Evolutionary conservation across 2,113 vertebrate species (phyloP), one percentile per base, ranked within the genome.

Genomic region (Bathybates hornii): DNA sequence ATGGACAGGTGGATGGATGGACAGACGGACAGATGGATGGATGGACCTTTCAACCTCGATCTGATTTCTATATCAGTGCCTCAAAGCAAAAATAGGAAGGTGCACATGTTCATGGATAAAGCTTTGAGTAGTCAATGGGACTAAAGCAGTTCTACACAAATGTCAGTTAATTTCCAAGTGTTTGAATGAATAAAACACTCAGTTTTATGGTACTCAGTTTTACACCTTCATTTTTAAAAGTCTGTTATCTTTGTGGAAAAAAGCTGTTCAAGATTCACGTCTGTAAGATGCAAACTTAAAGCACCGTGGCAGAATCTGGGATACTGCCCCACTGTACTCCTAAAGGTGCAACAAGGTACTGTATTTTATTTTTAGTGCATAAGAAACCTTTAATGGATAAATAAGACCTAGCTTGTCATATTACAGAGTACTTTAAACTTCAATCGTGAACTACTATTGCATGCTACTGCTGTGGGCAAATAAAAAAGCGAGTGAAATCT

Each of bases 11-110:
- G 24, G 24, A 24, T 3, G 24, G 24, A 27, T 24, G 3, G 36
- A 10, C 0, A 2, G 36, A 45, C 0, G 0, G 13, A 6, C 0
- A 2, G 43, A 14, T 0, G 6, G 43, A 24, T 24, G 24, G 24
- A 24, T 24, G 24, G 24, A 24, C 24, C 24, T 24, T 24, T 24
- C 24, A 24, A 24, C 24, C 24, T 24, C 24, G 24, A 24, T 24
- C 24, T 24, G 24, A 24, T 24, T 24, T 24, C 24, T 24, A 24
- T 24, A 24, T 24, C 3, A 24, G 24, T 24, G 24, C 24, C 24
- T 24, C 24, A 24, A 24, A 24, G 24, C 24, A 24, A 24, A 24
- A 24, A 24, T 24, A 24, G 2, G 16, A 48, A 0, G 13, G 16
- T 0, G 0, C 14, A 48, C 0, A 2, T 0, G 2, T 16, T 27